phyloP scores from a whole-genome alignment of 2,113 vertebrate species.

The Sander lucioperca region DNA sequence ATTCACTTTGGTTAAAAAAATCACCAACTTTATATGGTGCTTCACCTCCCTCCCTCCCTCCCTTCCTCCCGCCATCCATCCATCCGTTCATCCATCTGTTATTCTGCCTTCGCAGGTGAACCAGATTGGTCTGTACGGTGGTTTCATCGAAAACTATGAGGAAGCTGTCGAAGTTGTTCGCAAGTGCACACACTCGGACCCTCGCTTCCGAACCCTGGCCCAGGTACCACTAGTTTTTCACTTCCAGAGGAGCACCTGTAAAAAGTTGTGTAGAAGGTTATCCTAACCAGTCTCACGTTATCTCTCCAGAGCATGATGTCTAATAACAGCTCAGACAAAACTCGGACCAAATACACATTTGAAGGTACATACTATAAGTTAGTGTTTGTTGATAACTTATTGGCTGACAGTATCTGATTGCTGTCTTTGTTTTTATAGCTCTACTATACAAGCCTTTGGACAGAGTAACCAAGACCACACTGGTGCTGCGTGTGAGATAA shows the following conservation, averaged over 20 bases:
- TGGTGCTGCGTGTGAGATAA: constrained; percentile 80
- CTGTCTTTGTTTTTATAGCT: constrained; percentile 63
- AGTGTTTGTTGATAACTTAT: neutral
- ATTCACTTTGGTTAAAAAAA: neutral
- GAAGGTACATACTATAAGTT: constrained; percentile 70
- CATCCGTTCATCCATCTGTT: too few species aligned
- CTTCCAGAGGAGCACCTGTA: neutral
- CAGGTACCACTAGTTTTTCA: constrained; percentile 68
- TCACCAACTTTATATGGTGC: neutral
- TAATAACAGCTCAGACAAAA: constrained; percentile 70
- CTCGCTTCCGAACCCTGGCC: constrained; percentile 81
- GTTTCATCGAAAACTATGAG: constrained; percentile 84
- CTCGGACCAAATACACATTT: constrained; percentile 78
- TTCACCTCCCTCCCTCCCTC: too few species aligned
- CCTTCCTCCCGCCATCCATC: neutral
- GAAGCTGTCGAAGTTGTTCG: constrained; percentile 79
- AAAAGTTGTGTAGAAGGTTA: rapidly evolving
- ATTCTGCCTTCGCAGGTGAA: constrained; percentile 73
- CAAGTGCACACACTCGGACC: constrained; percentile 75
- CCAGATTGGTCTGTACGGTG: constrained; percentile 82
- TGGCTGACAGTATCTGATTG: neutral
- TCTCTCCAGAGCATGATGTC: constrained; percentile 81
- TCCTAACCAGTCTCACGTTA: neutral
- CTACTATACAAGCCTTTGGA: constrained; percentile 85
- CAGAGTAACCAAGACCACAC: constrained; percentile 84